Percentiles rank a stretch among this genome's conserved stretches.
These are phyloP conservation scores for Gymnobelideus leadbeateri DNA, from an alignment of 2,113 vertebrate genomes.

Conservation along the genomic window DNA sequence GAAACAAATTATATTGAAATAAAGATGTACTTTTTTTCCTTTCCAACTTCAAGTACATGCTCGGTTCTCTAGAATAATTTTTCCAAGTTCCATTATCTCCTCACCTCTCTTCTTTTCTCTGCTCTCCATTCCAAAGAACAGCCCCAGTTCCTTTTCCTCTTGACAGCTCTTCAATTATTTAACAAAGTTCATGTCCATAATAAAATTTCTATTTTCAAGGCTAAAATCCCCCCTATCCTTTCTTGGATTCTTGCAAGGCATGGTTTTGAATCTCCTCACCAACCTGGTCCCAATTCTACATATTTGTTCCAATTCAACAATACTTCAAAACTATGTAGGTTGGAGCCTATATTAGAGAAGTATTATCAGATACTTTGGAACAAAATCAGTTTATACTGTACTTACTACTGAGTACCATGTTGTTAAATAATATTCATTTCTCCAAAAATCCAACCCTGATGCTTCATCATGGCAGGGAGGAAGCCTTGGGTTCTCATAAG, in stretches of 20 bases:
- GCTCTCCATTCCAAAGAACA: background rate
- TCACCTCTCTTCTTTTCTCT: background rate
- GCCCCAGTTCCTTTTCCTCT: background rate
- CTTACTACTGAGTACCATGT: no score
- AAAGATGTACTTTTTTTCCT: background rate
- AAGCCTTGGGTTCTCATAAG: background rate
- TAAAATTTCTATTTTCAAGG: no score
- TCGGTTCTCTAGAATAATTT: background rate
- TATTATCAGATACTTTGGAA: background rate
- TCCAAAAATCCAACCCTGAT: background rate
- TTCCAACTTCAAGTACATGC: background rate
- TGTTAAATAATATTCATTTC: no score
- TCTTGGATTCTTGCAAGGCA: background rate
- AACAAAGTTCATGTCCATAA: background rate
- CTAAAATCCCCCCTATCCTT: background rate
- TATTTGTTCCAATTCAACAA: background rate
- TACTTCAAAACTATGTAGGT: background rate
- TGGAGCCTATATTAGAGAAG: background rate
- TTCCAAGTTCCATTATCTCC: background rate
- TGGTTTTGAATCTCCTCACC: background rate
- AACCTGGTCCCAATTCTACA: background rate
- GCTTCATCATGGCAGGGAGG: background rate
- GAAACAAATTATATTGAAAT: background rate
- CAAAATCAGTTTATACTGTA: background rate
- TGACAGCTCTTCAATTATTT: background rate